Conservation (phyloP, 2,888 invertebrate genomes). For the Hesperia comma region DNA sequence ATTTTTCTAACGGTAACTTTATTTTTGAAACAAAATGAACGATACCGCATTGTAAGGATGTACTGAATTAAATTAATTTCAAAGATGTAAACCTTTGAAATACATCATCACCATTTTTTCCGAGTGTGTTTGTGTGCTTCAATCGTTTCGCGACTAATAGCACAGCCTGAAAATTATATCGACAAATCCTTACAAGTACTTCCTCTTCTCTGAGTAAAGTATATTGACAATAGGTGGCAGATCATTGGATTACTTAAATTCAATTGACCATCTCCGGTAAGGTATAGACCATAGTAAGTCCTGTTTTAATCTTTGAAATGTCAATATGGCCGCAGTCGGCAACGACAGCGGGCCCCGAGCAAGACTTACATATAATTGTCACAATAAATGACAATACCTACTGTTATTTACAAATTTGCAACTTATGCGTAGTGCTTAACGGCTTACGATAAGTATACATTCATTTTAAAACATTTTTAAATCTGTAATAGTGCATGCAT, state of each 20-base stretch:
- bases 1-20: background rate
- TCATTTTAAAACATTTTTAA: constrained; percentile 20
- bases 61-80: constrained; percentile 3
- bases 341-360: constrained; percentile 26
- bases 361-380: constrained; percentile 21
- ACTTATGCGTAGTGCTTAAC: constrained; percentile 20
- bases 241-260: constrained; percentile 17
- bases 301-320: constrained; percentile 11
- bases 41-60: background rate
- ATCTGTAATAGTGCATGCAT: constrained; percentile 36
- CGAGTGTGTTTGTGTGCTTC: background rate
- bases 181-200: constrained; percentile 18
- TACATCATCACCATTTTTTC: constrained; percentile 4
- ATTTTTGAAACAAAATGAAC: background rate
- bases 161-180: constrained; percentile 24
- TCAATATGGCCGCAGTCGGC: background rate
- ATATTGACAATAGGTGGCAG: background rate
- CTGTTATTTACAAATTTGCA: constrained; percentile 32
- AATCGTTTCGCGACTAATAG: constrained; percentile 6
- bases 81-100: background rate
- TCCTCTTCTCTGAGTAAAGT: constrained; percentile 4
- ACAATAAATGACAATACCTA: constrained; percentile 19
- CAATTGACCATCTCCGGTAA: background rate
- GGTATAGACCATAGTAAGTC: constrained; percentile 16
- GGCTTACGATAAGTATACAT: constrained; percentile 27